Percentiles rank a stretch among this genome's conserved stretches.
phyloP scores from a whole-genome alignment of 2,113 vertebrate genomes.

The Meles meles region DNA sequence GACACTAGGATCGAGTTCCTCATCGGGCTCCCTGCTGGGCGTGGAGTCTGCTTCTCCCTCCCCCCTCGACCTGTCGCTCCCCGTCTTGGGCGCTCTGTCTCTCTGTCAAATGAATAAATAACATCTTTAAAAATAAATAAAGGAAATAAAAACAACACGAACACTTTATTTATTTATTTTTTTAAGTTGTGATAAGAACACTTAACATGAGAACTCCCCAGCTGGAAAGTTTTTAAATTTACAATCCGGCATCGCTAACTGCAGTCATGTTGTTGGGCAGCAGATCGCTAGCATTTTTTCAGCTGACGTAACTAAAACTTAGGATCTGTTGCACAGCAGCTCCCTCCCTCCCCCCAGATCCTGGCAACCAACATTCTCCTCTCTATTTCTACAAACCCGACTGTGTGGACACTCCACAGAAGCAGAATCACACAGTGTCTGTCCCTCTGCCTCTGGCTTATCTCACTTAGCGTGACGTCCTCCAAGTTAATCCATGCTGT shows the following conservation, averaged over 20 bases:
- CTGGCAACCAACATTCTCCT: background rate
- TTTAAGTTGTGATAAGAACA: background rate
- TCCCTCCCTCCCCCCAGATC: background rate
- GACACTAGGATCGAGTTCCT: no score
- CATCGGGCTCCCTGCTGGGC: no score
- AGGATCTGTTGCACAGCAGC: background rate
- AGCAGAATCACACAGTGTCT: background rate
- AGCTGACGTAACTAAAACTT: background rate
- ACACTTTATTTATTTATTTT: background rate
- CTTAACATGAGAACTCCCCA: background rate
- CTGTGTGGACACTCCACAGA: background rate
- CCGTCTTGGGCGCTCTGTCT: no score
- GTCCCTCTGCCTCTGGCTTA: background rate
- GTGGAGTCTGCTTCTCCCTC: no score
- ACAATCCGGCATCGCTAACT: background rate
- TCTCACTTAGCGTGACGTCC: background rate
- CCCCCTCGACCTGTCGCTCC: no score
- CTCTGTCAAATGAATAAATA: no score
- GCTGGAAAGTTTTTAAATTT: background rate
- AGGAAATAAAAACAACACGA: no score
- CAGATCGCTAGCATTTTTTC: background rate
- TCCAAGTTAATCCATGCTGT: background rate
- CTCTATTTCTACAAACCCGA: background rate
- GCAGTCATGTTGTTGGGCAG: no score
- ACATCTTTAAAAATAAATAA: no score